Evolutionary conservation across 1,140 invertebrate genomes (phyloP), one percentile per base, ranked within the genome.

Genomic region (Nasonia vitripennis): DNA sequence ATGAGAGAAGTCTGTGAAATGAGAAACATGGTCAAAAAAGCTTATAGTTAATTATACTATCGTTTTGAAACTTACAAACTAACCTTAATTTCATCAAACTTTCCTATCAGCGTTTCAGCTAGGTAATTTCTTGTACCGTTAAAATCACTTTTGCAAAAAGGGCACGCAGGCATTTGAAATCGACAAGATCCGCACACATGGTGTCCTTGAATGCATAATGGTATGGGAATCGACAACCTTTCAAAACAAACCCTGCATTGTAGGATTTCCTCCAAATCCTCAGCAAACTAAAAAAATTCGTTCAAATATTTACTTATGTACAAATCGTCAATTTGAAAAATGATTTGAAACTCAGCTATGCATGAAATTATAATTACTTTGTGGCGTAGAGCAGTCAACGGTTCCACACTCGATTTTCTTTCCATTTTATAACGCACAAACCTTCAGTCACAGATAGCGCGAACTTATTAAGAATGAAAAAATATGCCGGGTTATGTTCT

Each of bases 81-180:
- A 70, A 90, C 90, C 83, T 91, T 91, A 3, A 91, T 90, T 0
- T 91, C 89, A 2, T 89, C 70, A 2, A 92, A 85, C 75, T 89
- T 89, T 0, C n/a, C 62, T 9, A 88, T 31, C 0, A 92, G 80
- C 34, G 85, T 55, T 74, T 92, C 90, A 0, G 87, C 87, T 7
- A 91, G 23, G 68, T 88, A 90, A 70, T 89, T 90, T 83, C 90
- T 89, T 20, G 87, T 86, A 20, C 71, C 71, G 4, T 87, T 86
- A 68, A 90, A 91, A 0, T 41, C 0, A 0, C 37, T 20, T 67
- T 89, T 88, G 23, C 90, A 92, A 0, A 85, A 83, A 3, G 91
- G 91, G 77, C 91, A 92, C 0, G 31, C 2, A 1, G 62, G 0
- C 7, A 91, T 10, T 51, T 86, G 81, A 0, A 6, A 2, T 20